phyloP scores from a whole-genome alignment of 2,797 vertebrate genomes.

The Malurus leucopterus region DNA sequence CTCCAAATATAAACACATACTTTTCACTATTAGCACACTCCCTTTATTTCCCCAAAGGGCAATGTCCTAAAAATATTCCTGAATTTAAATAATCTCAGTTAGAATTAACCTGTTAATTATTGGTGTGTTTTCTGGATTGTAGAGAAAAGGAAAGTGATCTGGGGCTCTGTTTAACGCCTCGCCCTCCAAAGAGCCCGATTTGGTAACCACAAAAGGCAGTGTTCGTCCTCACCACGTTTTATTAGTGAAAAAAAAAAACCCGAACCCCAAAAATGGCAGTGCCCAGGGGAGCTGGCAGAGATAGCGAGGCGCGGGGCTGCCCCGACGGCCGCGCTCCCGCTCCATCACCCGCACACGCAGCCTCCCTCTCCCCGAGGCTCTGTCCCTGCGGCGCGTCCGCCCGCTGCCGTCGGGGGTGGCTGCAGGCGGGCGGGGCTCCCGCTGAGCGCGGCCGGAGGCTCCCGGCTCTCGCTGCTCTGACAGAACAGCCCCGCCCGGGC shows the following conservation, averaged over 20 bases:
- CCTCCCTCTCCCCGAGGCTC: neutral
- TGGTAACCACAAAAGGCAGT: neutral
- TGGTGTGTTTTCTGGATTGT: neutral
- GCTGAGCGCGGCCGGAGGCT: neutral
- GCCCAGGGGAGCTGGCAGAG: neutral
- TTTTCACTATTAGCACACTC: slow-evolving; percentile 45
- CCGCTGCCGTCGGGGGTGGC: neutral
- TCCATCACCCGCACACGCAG: too few relatives aligned
- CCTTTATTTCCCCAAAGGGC: slow-evolving; percentile 42
- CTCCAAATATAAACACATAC: slow-evolving; percentile 45
- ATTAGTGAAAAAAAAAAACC: neutral
- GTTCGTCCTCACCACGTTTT: neutral
- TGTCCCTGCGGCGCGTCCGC: neutral
- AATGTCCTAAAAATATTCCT: slow-evolving; percentile 34
- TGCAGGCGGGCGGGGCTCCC: rapidly evolving
- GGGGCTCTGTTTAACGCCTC: neutral
- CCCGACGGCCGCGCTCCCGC: neutral
- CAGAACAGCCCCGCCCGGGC: neutral
- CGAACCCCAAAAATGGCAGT: neutral
- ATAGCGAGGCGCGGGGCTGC: neutral
- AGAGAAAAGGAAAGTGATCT: neutral
- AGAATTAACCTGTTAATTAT: slow-evolving; percentile 40
- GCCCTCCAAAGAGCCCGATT: neutral
- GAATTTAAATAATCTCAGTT: neutral
- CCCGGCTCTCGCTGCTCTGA: neutral